Base-by-base conservation (phyloP, 2,888 invertebrate species). In the Hydraecia micacea region DNA sequence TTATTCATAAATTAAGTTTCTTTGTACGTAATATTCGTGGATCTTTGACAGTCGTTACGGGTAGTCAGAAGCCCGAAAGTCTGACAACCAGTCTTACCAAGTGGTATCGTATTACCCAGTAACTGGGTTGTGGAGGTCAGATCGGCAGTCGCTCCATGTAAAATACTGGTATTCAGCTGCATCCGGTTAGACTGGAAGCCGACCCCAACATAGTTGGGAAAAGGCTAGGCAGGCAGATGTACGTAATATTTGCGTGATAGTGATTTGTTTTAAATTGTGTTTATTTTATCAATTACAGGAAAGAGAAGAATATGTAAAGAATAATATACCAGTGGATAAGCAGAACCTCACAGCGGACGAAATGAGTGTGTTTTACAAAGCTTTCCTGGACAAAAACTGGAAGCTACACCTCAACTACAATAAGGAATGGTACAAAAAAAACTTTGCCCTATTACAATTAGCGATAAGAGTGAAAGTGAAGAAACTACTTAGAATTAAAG, bases 361-460 rank as follows among this genome's bases (percentile, higher is more conserved):
- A 94, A 98, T 99, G 98, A 98, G 99, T 89, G 97, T 98, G 42
- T 99, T 99, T 94, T 99, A 99, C 92, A 99, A 98, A 95, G 94
- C 97, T 71, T 99, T 99, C 93, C 96, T 99, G 25, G 98, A 99
- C 93, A 98, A 98, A 91, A 98, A 99, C 93, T 98, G 98, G 98
- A 97, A 97, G 87, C 93, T 96, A 0, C 99, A 99, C 93, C 94
- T 98, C 0, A 94, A 97, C 79, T 99, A 99, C 92, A 99, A 99
- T 91, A 96, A 98, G 74, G 97, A 98, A 79, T 99, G 99, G 99
- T 99, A 99, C 93, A 97, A 97, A 89, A 98, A 97, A 91, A 99
- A 99, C 95, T 94, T 98, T 67, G 96, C 96, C 28, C 93, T 99
- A 75, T 93, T 98, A 82, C 92, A 97, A 28, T 93, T 98, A 85